Evolutionary conservation across 2,113 vertebrate genomes (phyloP), one percentile per base, ranked within the genome.

Genomic region (Passerina amoena): DNA sequence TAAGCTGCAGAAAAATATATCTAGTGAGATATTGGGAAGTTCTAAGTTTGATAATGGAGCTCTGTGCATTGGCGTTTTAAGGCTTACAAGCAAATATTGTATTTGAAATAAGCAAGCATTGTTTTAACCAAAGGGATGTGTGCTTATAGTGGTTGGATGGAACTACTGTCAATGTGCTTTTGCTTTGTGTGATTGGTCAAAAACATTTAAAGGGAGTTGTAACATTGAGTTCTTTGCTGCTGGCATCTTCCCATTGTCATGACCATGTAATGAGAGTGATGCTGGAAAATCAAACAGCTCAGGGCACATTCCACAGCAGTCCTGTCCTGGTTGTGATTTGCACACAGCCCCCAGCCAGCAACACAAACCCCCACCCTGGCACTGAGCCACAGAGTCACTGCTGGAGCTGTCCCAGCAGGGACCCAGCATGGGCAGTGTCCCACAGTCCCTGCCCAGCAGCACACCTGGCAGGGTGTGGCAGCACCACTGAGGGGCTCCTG

Each of bases 381-480:
- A 35, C 28, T 0, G 18, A 38, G 37, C 15, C 30, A 5, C 4
- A 0, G 14, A 25, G 40, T 10, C 69, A 1, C 53, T 19, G 40
- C 50, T n/a, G 35, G 50, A 18, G 21, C 57, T 56, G 79, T 28
- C 11, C 51, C n/a, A 21, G 76, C 5, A 2, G 47, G 3, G 3
- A 3, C 2, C 1, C 35, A 8, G 2, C 8, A 3, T 4, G 33
- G 63, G 35, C 12, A 38, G 24, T 3, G 25, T 6, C 1, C 50
- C 66, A 24, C 22, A 4, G 50, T 11, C 60, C 33, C 65, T 37
- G 60, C 35, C 8, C 0, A 1, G 42, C 27, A 47, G 31, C 21
- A 17, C 44, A 17, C 8, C 27, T 3, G 9, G 2, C 11, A 20
- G 0, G 1, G 18, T 3, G 4, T 50, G 6, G 37, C 33, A 4